Evolutionary conservation across 2,888 invertebrate genomes (phyloP), one percentile per base, ranked within the genome.

Genomic region (Congeria kusceri): DNA sequence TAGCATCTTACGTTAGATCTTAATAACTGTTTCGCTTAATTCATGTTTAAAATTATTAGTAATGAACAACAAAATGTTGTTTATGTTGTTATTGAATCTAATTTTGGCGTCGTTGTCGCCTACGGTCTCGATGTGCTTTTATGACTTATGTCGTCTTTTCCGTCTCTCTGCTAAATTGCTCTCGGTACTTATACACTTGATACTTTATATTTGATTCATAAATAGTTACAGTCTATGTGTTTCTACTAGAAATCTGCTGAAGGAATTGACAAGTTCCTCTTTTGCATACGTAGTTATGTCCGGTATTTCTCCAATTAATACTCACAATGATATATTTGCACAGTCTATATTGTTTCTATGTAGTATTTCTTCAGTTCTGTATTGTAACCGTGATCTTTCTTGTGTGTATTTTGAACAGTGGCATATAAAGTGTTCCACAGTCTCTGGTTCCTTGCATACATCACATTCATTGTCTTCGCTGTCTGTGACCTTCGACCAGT

Each of bases 351-450:
- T 18, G n/a, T 62, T 29, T 39, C 62, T 62, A 39, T 28, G 32
- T 13, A 62, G 29, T n/a, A 62, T 62, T 62, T 62, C 62, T 32
- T 62, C 62, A 20, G 39, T 39, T 18, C 39, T 20, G 29, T 39
- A 1, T 32, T 20, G 20, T 15, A 62, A 20, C 3, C 18, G 1
- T 23, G 15, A 29, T 62, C 62, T 28, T 29, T 29, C 32, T 20
- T 28, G 20, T 32, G 28, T 18, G 62, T 62, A 62, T 39, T 32
- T 32, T 28, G 20, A 28, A 39, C 39, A 62, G 7, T 62, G 29
- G n/a, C 29, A 62, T 32, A 62, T 62, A 23, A 15, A 62, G 62
- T 62, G 62, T 23, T 62, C 18, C 15, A 39, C 11, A 25, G 27
- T 59, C 39, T 62, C 53, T 53, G 53, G 53, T 25, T 2, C n/a